A percentile compares a stretch with the other conserved stretches of the same genome.
Conservation (phyloP, 1,140 invertebrate genomes). For the Scaptomyza pallida region DNA sequence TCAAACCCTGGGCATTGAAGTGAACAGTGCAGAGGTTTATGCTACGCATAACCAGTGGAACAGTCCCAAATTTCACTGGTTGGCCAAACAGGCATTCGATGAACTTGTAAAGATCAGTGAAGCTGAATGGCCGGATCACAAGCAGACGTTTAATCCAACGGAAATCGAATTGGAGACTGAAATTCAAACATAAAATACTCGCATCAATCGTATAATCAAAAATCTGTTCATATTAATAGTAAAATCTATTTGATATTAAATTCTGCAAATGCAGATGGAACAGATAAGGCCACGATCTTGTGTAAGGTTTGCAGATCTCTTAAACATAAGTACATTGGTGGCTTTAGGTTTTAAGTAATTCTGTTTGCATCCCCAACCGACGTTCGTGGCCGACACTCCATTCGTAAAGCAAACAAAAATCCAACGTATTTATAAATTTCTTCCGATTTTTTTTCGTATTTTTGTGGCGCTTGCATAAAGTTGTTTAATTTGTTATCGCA, state of each 20-base stretch:
- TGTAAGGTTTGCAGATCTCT: not conserved
- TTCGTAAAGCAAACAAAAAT: conserved; percentile 21
- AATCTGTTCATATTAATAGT: too few species aligned
- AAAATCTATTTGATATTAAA: too few species aligned
- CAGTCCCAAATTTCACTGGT: conserved; percentile 54
- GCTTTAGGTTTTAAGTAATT: not conserved
- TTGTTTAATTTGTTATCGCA: conserved; percentile 81
- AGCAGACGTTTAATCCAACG: not conserved
- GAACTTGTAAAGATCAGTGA: conserved; percentile 42
- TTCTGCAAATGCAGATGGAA: too few species aligned
- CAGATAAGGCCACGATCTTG: too few species aligned
- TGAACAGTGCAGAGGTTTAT: not conserved
- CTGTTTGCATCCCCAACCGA: not conserved
- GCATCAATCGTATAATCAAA: too few species aligned
- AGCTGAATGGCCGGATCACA: conserved; percentile 22
- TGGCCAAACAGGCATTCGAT: conserved; percentile 50
- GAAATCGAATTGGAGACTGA: too few species aligned
- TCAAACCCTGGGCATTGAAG: not conserved
- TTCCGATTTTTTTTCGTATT: not conserved
- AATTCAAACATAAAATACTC: too few species aligned
- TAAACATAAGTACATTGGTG: not conserved
- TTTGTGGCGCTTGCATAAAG: conserved; percentile 65
- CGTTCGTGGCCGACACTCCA: not conserved
- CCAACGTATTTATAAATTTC: conserved; percentile 24
- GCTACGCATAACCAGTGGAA: conserved; percentile 29